Percentiles rank a stretch among this genome's conserved stretches.
Conservation (phyloP, 1,140 invertebrate species). For the Spodoptera frugiperda region DNA sequence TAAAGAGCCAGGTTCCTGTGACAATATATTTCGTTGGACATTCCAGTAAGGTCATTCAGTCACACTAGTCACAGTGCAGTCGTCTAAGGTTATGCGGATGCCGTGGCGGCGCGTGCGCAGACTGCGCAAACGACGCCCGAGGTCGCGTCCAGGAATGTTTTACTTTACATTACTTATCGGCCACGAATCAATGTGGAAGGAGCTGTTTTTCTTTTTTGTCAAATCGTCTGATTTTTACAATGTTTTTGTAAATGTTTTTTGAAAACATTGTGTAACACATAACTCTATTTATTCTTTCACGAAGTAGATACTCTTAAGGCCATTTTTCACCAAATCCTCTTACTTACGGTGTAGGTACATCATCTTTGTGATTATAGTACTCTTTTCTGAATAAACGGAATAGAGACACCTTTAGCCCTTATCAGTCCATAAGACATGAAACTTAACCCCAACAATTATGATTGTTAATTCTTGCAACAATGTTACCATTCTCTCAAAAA, state of each 20-base stretch:
- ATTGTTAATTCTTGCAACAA: not conserved
- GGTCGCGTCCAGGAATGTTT: conserved; percentile 65
- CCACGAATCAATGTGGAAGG: conserved; percentile 18
- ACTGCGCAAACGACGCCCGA: conserved; percentile 63
- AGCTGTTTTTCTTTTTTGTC: not conserved
- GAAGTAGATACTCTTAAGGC: too few relatives aligned
- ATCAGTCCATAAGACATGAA: too few relatives aligned
- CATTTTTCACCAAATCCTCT: too few relatives aligned
- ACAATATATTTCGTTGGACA: conserved; percentile 12
- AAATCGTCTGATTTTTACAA: not conserved
- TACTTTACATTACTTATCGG: conserved; percentile 45
- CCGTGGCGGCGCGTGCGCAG: conserved; percentile 66
- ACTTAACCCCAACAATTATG: too few relatives aligned
- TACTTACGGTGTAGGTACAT: too few relatives aligned
- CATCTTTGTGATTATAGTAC: too few relatives aligned
- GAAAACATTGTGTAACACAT: too few relatives aligned
- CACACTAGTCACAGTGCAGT: conserved; percentile 51
- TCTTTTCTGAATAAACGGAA: too few relatives aligned
- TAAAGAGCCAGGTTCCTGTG: not conserved
- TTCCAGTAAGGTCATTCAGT: conserved; percentile 45
- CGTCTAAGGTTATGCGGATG: conserved; percentile 77
- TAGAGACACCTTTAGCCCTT: too few relatives aligned
- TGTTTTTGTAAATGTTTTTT: too few relatives aligned
- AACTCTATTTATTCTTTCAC: too few relatives aligned
- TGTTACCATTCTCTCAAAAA: not conserved